These are phyloP conservation scores for Gambusia yucatana DNA, from an alignment of 2,797 vertebrate species.

Conservation along the genomic window DNA sequence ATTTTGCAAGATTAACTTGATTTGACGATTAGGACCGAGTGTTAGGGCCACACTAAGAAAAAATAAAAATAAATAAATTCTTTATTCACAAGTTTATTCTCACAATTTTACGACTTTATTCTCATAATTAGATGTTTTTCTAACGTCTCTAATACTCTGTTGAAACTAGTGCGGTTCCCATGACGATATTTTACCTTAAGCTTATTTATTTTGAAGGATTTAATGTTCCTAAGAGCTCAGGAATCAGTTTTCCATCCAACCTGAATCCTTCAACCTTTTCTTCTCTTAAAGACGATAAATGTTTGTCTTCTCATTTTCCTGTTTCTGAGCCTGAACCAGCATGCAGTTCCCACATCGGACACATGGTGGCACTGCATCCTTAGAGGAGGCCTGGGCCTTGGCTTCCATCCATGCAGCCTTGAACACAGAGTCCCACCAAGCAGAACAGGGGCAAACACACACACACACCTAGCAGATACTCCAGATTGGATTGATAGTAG, in stretches of 20 bases:
- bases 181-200: background rate
- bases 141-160: no score
- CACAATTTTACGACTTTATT: no score
- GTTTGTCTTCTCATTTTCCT: slow-evolving; percentile 59
- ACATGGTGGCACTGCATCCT: slow-evolving; percentile 83
- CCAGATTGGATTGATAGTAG: slow-evolving; percentile 80
- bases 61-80: no score
- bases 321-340: slow-evolving; percentile 34
- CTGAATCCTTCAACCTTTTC: slow-evolving; percentile 40
- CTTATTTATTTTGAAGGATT: background rate
- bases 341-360: slow-evolving; percentile 43
- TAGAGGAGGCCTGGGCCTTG: slow-evolving; percentile 52
- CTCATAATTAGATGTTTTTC: no score
- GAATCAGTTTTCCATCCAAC: slow-evolving; percentile 35
- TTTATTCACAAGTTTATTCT: no score
- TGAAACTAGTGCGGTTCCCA: background rate
- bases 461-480: slow-evolving; percentile 75
- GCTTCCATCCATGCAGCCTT: slow-evolving; percentile 41
- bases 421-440: slow-evolving; percentile 62
- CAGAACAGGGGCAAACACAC: slow-evolving; percentile 56
- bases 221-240: background rate
- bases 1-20: background rate
- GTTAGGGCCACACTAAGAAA: no score
- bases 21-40: background rate
- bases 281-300: slow-evolving; percentile 46